Conservation (phyloP, 2,113 vertebrate species). For the Crocuta crocuta region DNA sequence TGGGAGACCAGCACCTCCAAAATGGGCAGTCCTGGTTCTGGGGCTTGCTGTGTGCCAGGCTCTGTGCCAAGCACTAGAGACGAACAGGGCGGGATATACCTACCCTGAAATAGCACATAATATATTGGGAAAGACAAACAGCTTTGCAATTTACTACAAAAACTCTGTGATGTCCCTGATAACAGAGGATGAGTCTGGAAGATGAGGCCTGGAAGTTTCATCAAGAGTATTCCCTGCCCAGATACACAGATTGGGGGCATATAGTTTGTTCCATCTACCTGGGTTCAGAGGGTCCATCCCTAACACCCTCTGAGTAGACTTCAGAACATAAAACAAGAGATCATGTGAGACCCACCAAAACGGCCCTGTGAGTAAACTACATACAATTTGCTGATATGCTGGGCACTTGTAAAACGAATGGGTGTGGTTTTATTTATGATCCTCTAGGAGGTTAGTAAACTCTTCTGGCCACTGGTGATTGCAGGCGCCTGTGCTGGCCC, state of each 20-base stretch:
- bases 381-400: not conserved
- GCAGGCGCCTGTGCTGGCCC: not conserved
- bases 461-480: not conserved
- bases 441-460: slow-evolving; percentile 23
- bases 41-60: not conserved
- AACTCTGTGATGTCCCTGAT: not conserved
- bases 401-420: not conserved
- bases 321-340: not conserved
- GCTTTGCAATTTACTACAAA: not conserved
- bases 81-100: too few species aligned
- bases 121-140: not conserved
- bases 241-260: not conserved
- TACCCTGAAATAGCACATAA: not conserved
- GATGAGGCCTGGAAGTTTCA: not conserved
- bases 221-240: not conserved
- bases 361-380: not conserved
- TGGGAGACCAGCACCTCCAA: not conserved
- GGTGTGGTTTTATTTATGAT: not conserved
- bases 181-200: not conserved
- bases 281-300: not conserved
- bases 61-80: not conserved
- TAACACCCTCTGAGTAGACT: not conserved
- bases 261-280: not conserved
- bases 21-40: not conserved
- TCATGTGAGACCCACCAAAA: slow-evolving; percentile 1